Evolutionary conservation across 2,888 invertebrate genomes (phyloP), one percentile per base, ranked within the genome.

Genomic region (Drosophila ustulata): DNA sequence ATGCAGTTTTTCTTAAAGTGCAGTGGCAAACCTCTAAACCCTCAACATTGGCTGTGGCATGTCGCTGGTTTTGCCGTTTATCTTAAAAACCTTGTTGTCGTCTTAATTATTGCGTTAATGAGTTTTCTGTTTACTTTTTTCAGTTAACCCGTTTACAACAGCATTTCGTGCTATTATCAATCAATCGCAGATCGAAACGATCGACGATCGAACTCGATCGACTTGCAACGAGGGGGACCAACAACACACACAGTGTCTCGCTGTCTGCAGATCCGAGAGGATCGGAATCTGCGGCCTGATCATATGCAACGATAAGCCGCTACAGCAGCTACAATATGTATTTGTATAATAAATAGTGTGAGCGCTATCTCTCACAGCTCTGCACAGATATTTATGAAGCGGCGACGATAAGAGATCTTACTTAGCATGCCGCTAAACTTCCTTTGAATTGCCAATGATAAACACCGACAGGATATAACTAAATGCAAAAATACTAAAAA

Each of bases 91-190:
- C 90, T 91, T 90, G 89, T 89, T 89, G 89, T 89, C 89, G 90
- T 90, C 89, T 89, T 89, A 89, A 89, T 89, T 89, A 90, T 90
- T 90, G 91, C 89, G 91, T 89, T 89, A 89, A 89, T 89, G 91
- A 89, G 89, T 90, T 89, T 90, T 90, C 87, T 80, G 84, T 89
- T 90, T 86, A 78, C 83, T 76, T 85, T 76, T 71, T 78, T 59
- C 66, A 72, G 68, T 73, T 61, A 83, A 83, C 83, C 82, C 89
- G 83, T 88, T 83, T 89, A 82, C 84, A 78, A 78, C 83, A 75
- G 78, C 89, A 73, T 83, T 81, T 83, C 83, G 89, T 83, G 83
- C 89, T 87, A 83, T 83, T 83, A 83, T 83, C 83, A 83, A 83
- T 83, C 83, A 83, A 83, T 88, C 82, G 79, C 37, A 74, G 75